Evolutionary conservation across 2,113 vertebrate genomes (phyloP).

Genomic region (Lamprologus callipterus): DNA sequence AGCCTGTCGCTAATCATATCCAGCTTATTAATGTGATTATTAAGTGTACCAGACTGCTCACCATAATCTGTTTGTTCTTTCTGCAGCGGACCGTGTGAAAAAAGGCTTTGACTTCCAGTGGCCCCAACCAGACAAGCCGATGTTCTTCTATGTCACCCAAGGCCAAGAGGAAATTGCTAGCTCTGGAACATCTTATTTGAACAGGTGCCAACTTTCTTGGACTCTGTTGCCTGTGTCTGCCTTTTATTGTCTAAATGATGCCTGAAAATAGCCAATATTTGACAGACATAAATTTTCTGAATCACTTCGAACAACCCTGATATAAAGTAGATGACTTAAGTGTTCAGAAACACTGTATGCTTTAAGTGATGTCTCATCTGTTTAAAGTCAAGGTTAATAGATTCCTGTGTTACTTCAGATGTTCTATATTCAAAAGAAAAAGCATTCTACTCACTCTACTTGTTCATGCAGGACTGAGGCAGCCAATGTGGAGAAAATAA

Average conservation of each 20-base stretch:
- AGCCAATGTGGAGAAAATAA: conserved; percentile 97
- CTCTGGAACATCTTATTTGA: conserved; percentile 96
- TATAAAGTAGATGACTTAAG: not conserved
- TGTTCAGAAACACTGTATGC: not conserved
- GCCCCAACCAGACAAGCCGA: conserved; percentile 97
- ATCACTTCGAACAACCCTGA: not conserved
- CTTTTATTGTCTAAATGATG: not conserved
- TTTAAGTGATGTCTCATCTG: not conserved
- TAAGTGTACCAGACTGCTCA: not conserved
- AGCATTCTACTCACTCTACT: not conserved
- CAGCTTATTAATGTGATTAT: not conserved
- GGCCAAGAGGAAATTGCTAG: conserved; percentile 98
- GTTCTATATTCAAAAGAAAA: not conserved
- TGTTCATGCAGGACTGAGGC: conserved; percentile 85
- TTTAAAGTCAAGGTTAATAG: not conserved
- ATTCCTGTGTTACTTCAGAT: not conserved
- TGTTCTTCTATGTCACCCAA: conserved; percentile 99
- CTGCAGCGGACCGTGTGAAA: conserved; percentile 89
- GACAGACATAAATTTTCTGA: not conserved
- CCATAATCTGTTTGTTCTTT: not conserved
- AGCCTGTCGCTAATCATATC: not conserved
- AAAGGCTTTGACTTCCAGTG: conserved; percentile 99
- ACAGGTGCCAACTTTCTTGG: conserved; percentile 73
- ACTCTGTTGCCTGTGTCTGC: not conserved
- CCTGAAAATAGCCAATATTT: not conserved